A percentile compares a stretch with the other conserved stretches of the same genome.
Evolutionary conservation across 2,888 invertebrate genomes (phyloP).

Genomic region (Hirtodrosophila confusa): DNA sequence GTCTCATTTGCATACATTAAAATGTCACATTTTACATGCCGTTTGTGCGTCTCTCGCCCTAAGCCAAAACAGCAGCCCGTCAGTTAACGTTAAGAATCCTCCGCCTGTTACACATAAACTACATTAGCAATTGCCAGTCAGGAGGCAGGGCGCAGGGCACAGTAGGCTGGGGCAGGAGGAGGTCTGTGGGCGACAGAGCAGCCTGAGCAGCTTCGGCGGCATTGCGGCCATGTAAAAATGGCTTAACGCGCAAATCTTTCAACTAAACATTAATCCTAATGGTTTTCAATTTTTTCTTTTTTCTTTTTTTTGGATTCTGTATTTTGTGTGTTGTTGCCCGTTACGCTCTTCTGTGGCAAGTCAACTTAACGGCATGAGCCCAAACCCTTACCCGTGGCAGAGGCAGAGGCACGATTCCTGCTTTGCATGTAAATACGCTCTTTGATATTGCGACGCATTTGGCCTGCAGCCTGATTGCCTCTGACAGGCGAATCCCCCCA

Average conservation of each 20-base stretch:
- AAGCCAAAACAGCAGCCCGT: constrained; percentile 66
- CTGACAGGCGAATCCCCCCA: constrained; percentile 49
- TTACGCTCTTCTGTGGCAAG: constrained; percentile 65
- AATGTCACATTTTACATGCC: constrained; percentile 80
- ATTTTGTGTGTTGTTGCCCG: constrained; percentile 11
- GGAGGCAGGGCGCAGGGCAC: not conserved
- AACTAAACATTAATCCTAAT: constrained; percentile 81
- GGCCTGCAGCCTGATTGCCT: constrained; percentile 77
- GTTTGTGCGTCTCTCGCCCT: constrained; percentile 69
- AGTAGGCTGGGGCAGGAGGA: too few species aligned
- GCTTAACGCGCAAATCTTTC: constrained; percentile 80
- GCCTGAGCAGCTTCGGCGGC: constrained; percentile 30
- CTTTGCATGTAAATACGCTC: constrained; percentile 79
- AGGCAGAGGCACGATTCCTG: constrained; percentile 44
- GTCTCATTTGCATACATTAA: constrained; percentile 80
- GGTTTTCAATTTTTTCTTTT: constrained; percentile 73
- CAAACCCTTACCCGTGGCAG: constrained; percentile 4
- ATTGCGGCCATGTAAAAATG: constrained; percentile 77
- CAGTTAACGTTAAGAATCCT: constrained; percentile 70
- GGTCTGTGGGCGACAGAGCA: constrained; percentile 7
- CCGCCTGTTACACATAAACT: constrained; percentile 70
- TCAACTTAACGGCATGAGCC: constrained; percentile 54
- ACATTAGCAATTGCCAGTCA: constrained; percentile 71
- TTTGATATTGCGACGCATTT: constrained; percentile 74
- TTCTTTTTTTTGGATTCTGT: constrained; percentile 6